Percentiles rank a stretch among this genome's conserved stretches.
Conservation (phyloP, 2,113 vertebrate genomes). For the Platysteira castanea region DNA sequence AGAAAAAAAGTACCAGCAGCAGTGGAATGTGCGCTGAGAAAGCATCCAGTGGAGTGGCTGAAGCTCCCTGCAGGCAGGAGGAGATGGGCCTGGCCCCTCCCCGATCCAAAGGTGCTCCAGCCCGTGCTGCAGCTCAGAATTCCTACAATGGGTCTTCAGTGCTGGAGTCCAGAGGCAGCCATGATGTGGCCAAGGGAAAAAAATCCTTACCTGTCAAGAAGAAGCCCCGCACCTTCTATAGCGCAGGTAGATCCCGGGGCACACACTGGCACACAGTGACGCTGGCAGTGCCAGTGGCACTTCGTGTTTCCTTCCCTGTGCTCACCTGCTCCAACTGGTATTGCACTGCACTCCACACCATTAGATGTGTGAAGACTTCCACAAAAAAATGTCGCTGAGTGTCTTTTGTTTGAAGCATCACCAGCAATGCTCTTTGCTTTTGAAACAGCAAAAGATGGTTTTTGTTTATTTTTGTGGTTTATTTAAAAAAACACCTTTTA, state of each 20-base stretch:
- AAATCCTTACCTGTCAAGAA: conserved; percentile 73
- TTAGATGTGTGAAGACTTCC: neutral
- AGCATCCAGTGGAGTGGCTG: neutral
- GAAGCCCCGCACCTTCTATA: conserved; percentile 90
- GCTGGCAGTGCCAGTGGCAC: rapidly evolving
- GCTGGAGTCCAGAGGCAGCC: conserved; percentile 18
- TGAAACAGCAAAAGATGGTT: neutral
- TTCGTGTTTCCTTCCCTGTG: neutral
- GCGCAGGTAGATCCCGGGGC: conserved; percentile 70
- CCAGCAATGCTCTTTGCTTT: neutral
- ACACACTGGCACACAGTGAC: neutral
- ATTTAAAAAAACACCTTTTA: neutral
- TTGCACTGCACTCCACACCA: neutral
- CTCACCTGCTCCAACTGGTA: neutral
- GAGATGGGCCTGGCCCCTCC: conserved; percentile 40
- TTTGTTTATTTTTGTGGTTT: neutral
- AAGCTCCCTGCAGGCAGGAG: conserved; percentile 16
- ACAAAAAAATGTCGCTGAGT: neutral
- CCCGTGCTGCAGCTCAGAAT: neutral
- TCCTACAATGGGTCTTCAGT: neutral
- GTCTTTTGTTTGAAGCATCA: neutral
- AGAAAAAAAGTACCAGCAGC: neutral
- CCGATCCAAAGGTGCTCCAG: conserved; percentile 59
- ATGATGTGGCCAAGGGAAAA: conserved; percentile 29
- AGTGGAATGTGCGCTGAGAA: neutral